Conservation (phyloP, 2,888 invertebrate genomes). For the Ophraella communa region DNA sequence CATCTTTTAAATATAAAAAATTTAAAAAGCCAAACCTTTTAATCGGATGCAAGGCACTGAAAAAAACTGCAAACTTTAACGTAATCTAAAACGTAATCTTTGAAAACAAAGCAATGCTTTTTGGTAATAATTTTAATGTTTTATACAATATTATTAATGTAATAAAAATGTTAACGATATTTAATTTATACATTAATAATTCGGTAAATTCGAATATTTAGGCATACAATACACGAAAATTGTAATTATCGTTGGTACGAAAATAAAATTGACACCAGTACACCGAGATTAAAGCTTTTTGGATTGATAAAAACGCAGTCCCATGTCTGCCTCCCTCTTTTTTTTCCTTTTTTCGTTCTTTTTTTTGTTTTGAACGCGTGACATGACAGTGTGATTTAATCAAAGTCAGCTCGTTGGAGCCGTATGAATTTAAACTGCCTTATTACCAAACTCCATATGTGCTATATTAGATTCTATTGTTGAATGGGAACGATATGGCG, state of each 20-base stretch:
- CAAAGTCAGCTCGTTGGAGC: conserved; percentile 47
- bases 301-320: conserved; percentile 10
- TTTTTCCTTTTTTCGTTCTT: conserved; percentile 6
- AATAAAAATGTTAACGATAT: too few species aligned
- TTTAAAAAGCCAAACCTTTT: too few species aligned
- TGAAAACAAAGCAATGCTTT: too few species aligned
- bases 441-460: conserved; percentile 50
- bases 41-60: too few species aligned
- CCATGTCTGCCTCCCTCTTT: not conserved
- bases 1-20: too few species aligned
- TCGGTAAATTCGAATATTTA: too few species aligned
- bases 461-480: conserved; percentile 50
- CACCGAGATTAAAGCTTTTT: conserved; percentile 17
- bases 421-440: conserved; percentile 54
- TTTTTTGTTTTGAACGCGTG: conserved; percentile 47
- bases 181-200: too few species aligned
- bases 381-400: conserved; percentile 52
- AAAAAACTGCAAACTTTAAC: too few species aligned
- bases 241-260: conserved; percentile 7
- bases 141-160: too few species aligned
- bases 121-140: too few species aligned
- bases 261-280: conserved; percentile 21
- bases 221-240: too few species aligned
- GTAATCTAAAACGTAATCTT: too few species aligned
- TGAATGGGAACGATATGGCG: conserved; percentile 33